These are phyloP conservation scores for Cyprinus carpio DNA, from an alignment of 2,113 vertebrate species.

Conservation along the genomic window DNA sequence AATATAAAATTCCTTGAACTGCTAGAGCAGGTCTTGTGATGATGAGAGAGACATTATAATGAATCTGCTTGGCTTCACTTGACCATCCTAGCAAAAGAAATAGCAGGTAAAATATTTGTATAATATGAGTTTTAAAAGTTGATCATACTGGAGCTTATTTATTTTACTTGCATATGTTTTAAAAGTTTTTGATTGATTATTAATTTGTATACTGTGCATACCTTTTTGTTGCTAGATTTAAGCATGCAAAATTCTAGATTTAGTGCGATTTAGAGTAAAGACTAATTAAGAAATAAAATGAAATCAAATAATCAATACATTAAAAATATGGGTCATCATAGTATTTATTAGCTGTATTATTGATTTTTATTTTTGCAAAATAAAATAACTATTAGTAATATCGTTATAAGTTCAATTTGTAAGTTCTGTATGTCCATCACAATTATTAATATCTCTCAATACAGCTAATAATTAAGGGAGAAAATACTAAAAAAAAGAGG, in stretches of 20 bases:
- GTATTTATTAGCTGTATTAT: background rate
- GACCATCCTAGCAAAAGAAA: background rate
- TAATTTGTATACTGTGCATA: background rate
- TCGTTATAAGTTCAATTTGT: background rate
- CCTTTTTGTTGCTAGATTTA: background rate
- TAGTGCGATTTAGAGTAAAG: background rate
- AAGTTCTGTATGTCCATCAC: too few species aligned
- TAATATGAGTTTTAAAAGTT: background rate
- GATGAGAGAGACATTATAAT: background rate
- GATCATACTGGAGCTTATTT: too few species aligned
- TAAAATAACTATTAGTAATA: background rate
- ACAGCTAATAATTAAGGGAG: background rate
- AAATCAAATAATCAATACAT: background rate
- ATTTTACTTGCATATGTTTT: background rate
- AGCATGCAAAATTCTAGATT: too few species aligned
- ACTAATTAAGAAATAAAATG: background rate
- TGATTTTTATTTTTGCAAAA: background rate
- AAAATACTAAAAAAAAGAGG: background rate
- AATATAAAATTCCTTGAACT: background rate
- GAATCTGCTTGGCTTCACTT: background rate
- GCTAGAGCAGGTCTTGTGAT: background rate
- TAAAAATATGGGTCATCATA: background rate
- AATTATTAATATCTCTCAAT: background rate
- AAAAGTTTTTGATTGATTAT: background rate
- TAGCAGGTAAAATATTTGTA: background rate